These are phyloP conservation scores for Hypotaenidia philippensis DNA, from an alignment of 2,797 vertebrate species.

Conservation along the genomic window DNA sequence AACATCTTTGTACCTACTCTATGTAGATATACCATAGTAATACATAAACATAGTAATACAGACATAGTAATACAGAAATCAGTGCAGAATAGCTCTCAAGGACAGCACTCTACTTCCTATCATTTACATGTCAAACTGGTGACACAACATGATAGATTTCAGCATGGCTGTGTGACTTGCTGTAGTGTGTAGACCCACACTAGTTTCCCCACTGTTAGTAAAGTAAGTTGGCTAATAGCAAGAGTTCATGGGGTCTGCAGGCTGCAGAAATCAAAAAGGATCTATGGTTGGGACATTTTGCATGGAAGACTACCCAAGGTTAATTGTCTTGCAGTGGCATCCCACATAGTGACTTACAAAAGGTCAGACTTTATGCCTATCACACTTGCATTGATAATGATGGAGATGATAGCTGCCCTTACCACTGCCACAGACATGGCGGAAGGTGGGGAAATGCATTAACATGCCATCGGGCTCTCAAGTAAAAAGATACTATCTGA, in stretches of 20 bases:
- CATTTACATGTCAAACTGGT: background rate
- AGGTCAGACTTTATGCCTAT: background rate
- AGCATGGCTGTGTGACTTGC: background rate
- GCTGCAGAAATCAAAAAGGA: background rate
- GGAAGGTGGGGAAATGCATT: background rate
- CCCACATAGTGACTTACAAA: background rate
- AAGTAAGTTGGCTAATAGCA: background rate
- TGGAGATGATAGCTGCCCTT: background rate
- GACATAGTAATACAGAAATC: background rate
- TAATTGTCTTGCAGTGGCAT: background rate
- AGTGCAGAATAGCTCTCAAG: background rate
- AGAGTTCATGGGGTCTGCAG: background rate
- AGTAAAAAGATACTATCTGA: background rate
- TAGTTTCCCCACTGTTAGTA: background rate
- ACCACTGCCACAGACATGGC: background rate
- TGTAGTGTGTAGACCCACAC: rapidly evolving
- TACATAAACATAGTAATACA: background rate
- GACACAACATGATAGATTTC: background rate
- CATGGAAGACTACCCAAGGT: background rate
- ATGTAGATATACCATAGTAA: background rate
- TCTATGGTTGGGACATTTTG: background rate
- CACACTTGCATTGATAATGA: background rate
- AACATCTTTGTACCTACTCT: background rate
- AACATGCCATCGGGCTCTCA: background rate
- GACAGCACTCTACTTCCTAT: background rate